phyloP scores from a whole-genome alignment of 2,113 vertebrate species.

The Nibea coibor region DNA sequence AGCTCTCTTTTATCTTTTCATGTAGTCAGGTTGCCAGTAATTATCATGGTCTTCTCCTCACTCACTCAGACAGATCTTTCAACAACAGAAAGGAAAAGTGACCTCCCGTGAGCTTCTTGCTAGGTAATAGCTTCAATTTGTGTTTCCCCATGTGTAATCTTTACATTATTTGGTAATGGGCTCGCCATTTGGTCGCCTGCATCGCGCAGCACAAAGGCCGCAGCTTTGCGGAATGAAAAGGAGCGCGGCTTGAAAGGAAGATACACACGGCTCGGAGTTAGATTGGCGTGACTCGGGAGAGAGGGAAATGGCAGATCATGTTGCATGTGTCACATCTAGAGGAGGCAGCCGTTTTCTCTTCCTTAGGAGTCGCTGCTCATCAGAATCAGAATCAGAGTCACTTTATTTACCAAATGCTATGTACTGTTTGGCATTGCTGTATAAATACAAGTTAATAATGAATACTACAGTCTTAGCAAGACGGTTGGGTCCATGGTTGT shows the following conservation, averaged over 20 bases:
- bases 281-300: background rate
- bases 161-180: conserved; percentile 27
- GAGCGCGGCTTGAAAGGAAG: background rate
- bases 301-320: background rate
- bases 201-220: background rate
- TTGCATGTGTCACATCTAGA: background rate
- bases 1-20: conserved; percentile 1
- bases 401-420: too few species aligned
- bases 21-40: conserved; percentile 10
- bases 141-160: conserved; percentile 17
- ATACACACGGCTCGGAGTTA: background rate
- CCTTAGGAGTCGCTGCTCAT: background rate
- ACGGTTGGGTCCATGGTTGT: too few species aligned
- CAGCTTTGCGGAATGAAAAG: conserved; percentile 18
- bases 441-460: too few species aligned
- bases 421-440: too few species aligned
- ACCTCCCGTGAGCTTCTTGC: conserved; percentile 15
- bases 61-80: conserved; percentile 6
- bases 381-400: background rate
- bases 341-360: background rate
- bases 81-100: background rate
- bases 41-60: conserved; percentile 2
- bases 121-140: conserved; percentile 28
- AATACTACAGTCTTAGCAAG: too few species aligned
- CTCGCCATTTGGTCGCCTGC: conserved; percentile 9